Percentiles rank a stretch among this genome's conserved stretches.
Conservation (phyloP, 2,888 invertebrate genomes). For the Macrosiphum euphorbiae region DNA sequence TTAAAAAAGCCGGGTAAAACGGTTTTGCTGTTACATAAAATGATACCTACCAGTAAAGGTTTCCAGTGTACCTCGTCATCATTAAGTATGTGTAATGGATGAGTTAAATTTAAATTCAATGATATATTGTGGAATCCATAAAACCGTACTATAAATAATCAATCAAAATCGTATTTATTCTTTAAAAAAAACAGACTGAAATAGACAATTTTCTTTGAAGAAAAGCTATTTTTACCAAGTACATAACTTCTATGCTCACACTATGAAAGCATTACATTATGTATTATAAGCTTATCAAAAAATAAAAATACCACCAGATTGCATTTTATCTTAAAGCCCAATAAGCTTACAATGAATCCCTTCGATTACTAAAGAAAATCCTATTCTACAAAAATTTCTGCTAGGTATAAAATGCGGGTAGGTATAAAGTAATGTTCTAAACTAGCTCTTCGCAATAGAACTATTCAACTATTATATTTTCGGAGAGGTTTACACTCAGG, state of each 20-base stretch:
- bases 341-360: neutral
- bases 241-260: neutral
- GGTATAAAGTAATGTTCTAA: neutral
- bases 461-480: neutral
- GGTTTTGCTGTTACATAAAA: neutral
- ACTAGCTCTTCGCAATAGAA: neutral
- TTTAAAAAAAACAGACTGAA: too few relatives aligned
- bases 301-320: neutral
- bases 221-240: neutral
- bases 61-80: neutral
- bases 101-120: neutral
- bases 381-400: neutral
- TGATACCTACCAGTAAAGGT: neutral
- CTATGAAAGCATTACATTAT: neutral
- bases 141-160: neutral
- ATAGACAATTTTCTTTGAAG: neutral
- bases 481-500: neutral
- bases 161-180: neutral
- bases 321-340: neutral
- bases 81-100: neutral
- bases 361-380: neutral
- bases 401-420: neutral
- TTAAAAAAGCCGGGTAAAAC: neutral
- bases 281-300: neutral
- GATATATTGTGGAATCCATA: neutral